Base-by-base conservation (phyloP, 2,888 invertebrate genomes). In the Coleophora flavipennella region DNA sequence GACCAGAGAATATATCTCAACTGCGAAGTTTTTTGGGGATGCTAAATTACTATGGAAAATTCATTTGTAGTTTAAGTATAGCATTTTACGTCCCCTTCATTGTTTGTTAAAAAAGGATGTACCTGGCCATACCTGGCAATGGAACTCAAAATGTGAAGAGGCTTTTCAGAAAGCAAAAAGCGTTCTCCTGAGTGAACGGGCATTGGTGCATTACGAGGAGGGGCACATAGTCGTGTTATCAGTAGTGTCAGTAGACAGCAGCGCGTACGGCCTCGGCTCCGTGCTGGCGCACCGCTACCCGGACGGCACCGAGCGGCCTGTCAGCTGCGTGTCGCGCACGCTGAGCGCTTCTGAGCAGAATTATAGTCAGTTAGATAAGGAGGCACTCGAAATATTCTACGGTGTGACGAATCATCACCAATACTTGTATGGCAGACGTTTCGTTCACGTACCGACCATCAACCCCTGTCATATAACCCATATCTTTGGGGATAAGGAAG, bases 361-460 rank as follows among this genome's bases (percentile, higher is more conserved):
- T 10, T 29, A 29, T 11, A 8, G 8, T 4, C 29, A 29, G 11
- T 9, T 29, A 1, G 8, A 59, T 31, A 51, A 50, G 25, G 57
- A 57, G 31, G 57, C 53, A 1, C 32, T 54, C 8, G 53, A 52
- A 0, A 52, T 59, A n/a, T 40, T 51, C 7, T 54, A 43, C 38
- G 50, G 49, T 4, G 43, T 59, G 1, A 45, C 37, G 6, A 54
- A 45, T 39, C 41, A 47, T 28, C 53, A 50, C 12, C 51, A 56
- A 32, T 58, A 50, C 41, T 29, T 62, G 9, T 56, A 36, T 35
- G 58, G 57, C 1, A 43, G 49, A 8, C 31, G 33, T 8, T 59
- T 67, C 35, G 55, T 45, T 1, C 65, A 73, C 42, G 55, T 68
- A 41, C 73, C 78, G 1, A 44, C 80, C 6, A n/a, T n/a, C n/a